phyloP scores from a whole-genome alignment of 2,888 invertebrate species.

The Elmis aenea region DNA sequence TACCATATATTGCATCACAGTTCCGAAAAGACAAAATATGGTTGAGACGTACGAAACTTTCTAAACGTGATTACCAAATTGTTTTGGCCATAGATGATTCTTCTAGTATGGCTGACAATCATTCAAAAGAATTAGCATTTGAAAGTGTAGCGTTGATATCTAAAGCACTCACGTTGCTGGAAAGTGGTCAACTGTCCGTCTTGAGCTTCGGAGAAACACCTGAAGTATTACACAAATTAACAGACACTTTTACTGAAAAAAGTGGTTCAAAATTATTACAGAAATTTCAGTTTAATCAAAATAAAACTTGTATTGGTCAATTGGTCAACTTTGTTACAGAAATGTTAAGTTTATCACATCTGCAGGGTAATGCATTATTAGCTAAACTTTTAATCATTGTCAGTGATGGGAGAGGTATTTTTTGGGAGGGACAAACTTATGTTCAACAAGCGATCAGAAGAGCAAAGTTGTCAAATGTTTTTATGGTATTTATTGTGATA shows the following conservation, averaged over 20 bases:
- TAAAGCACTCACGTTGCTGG: slow-evolving; percentile 83
- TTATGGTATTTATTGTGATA: slow-evolving; percentile 91
- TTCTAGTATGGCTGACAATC: slow-evolving; percentile 82
- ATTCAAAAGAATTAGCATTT: slow-evolving; percentile 86
- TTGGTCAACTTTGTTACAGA: slow-evolving; percentile 75
- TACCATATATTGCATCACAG: slow-evolving; percentile 98
- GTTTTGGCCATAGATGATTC: slow-evolving; percentile 97
- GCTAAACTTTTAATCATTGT: slow-evolving; percentile 87
- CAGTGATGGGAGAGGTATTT: slow-evolving; percentile 92
- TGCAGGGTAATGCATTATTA: slow-evolving; percentile 52
- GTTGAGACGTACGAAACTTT: slow-evolving; percentile 92
- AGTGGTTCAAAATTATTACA: slow-evolving; percentile 79
- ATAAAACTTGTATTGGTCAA: slow-evolving; percentile 80
- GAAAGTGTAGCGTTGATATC: slow-evolving; percentile 91
- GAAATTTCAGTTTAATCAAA: slow-evolving; percentile 82
- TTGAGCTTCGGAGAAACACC: slow-evolving; percentile 86
- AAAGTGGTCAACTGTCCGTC: slow-evolving; percentile 89
- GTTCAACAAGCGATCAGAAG: slow-evolving; percentile 75
- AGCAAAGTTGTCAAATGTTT: slow-evolving; percentile 78
- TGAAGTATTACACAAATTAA: slow-evolving; percentile 80
- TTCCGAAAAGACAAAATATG: slow-evolving; percentile 99
- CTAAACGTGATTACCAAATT: slow-evolving; percentile 93
- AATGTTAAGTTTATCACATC: slow-evolving; percentile 49
- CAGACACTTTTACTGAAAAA: slow-evolving; percentile 80
- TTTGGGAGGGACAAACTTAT: slow-evolving; percentile 75